phyloP scores from a whole-genome alignment of 2,113 vertebrate species.

The Tragelaphus imberbis region DNA sequence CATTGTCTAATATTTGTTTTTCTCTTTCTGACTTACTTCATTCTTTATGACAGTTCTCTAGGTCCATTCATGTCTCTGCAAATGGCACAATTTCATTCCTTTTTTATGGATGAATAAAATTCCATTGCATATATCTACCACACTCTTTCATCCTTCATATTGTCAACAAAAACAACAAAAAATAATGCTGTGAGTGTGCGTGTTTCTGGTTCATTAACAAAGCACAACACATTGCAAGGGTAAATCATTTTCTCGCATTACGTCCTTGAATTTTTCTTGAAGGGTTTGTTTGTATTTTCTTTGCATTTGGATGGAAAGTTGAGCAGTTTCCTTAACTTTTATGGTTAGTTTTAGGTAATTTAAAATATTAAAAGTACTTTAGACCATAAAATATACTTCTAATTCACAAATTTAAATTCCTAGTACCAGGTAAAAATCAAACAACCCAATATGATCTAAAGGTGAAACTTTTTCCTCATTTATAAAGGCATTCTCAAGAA shows the following conservation, averaged over 20 bases:
- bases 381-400: neutral
- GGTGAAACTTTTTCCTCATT: neutral
- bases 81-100: neutral
- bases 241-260: neutral
- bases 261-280: neutral
- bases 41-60: neutral
- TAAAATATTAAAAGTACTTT: neutral
- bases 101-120: neutral
- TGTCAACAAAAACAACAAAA: neutral
- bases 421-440: neutral
- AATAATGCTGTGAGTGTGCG: neutral
- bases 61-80: neutral
- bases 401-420: neutral
- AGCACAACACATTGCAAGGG: neutral
- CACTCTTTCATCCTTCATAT: neutral
- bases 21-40: neutral
- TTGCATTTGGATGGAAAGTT: neutral
- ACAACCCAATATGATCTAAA: neutral
- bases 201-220: neutral
- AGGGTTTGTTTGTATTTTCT: neutral
- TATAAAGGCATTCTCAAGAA: neutral
- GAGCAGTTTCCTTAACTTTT: neutral
- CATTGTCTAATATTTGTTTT: neutral
- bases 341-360: neutral
- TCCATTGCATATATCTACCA: neutral